Evolutionary conservation across 1,140 invertebrate genomes (phyloP).

Genomic region (Caenorhabditis brenneri): DNA sequence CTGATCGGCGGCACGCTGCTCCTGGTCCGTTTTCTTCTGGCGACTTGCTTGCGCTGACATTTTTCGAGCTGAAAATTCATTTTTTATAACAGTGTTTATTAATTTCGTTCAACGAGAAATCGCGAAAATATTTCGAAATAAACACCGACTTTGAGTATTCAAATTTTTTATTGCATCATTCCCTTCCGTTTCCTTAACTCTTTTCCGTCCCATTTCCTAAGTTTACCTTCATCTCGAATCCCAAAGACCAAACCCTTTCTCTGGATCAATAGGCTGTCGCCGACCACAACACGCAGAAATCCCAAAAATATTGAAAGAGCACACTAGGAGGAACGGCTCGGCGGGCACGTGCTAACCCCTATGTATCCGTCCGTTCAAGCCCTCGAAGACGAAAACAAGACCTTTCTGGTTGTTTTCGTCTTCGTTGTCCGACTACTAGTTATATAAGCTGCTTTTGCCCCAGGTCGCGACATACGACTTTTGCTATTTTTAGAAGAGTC

Average conservation of each 20-base stretch:
- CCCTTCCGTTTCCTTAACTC: too few species aligned
- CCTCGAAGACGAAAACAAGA: conserved; percentile 32
- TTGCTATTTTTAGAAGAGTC: not conserved
- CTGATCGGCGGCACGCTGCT: not conserved
- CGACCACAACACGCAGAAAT: too few species aligned
- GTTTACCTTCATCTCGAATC: too few species aligned
- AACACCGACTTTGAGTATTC: too few species aligned
- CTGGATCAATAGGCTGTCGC: too few species aligned
- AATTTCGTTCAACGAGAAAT: too few species aligned
- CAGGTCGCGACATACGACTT: not conserved
- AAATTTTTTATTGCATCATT: too few species aligned
- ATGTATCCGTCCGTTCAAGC: not conserved
- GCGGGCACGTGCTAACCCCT: not conserved
- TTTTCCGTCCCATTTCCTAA: too few species aligned
- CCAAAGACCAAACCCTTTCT: too few species aligned
- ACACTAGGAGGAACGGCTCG: not conserved
- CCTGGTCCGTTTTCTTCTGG: conserved; percentile 2
- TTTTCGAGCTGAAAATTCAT: not conserved
- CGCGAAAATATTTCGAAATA: too few species aligned
- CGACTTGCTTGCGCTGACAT: conserved; percentile 14
- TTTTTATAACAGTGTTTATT: not conserved
- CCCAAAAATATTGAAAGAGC: not conserved
- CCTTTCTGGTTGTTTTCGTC: conserved; percentile 2
- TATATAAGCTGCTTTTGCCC: not conserved
- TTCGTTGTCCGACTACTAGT: not conserved